Evolutionary conservation across 2,888 invertebrate species (phyloP), one percentile per base, ranked within the genome.

Genomic region (Ligdia adustata): DNA sequence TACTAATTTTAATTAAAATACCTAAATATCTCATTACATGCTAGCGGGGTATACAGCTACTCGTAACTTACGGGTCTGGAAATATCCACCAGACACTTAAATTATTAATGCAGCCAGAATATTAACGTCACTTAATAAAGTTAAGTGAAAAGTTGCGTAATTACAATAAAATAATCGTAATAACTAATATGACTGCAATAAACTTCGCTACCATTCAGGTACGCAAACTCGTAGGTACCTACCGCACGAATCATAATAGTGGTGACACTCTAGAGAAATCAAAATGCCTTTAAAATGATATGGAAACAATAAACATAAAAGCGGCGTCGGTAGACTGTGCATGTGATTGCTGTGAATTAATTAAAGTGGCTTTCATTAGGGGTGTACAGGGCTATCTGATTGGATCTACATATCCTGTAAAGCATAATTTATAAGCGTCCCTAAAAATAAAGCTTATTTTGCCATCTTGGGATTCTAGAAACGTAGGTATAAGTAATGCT

Each of bases 321-420:
- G 82, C 82, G 69, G 73, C 70, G 78, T 64, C 71, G n/a, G 69
- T 75, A 77, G 72, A 69, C 71, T 70, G 70, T 77, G 76, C 76
- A 75, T 80, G 84, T 83, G 88, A 88, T 88, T 85, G 85, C 83
- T 82, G 87, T 82, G 89, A 85, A 89, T 88, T 89, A 88, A 90
- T 90, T 88, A 88, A 80, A 86, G 84, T 87, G 86, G 78, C 79
- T 87, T 88, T 88, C 85, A 85, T 88, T 85, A 85, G 79, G 78
- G 76, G 69, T 4, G 22, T 22, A 22, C 22, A 22, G 7, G 3
- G 7, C n/a, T 6, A 22, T 7, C 2, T 22, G n/a, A n/a, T n/a
- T n/a, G n/a, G n/a, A n/a, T n/a, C n/a, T n/a, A n/a, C n/a, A n/a
- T n/a, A n/a, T n/a, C n/a, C n/a, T n/a, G n/a, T n/a, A n/a, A n/a